Evolutionary conservation across 2,888 invertebrate species (phyloP).

Genomic region (Lepidonotus clava): DNA sequence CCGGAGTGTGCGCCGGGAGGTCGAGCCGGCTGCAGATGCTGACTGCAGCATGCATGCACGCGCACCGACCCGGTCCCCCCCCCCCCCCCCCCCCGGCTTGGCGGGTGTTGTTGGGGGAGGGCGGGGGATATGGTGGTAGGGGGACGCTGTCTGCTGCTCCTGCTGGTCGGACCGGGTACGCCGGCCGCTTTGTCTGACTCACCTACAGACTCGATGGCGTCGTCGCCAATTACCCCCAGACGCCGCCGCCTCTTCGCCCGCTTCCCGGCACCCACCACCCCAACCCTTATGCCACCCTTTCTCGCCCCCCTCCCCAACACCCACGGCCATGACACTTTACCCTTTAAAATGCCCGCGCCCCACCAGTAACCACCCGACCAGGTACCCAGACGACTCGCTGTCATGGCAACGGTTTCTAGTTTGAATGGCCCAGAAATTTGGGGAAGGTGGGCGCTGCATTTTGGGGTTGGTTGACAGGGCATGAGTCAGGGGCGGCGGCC

Average conservation of each 20-base stretch:
- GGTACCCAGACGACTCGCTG: conserved; percentile 9
- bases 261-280: too few species aligned
- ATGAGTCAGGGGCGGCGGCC: background rate
- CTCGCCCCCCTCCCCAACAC: background rate
- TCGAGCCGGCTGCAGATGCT: too few species aligned
- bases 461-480: background rate
- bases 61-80: background rate
- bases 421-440: background rate
- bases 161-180: background rate
- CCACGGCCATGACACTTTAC: background rate
- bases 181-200: conserved; percentile 1
- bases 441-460: background rate
- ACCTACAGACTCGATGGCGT: conserved; percentile 6
- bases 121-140: background rate
- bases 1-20: too few species aligned
- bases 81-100: background rate
- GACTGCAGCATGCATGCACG: background rate
- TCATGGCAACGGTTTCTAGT: background rate
- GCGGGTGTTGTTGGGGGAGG: background rate
- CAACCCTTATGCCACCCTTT: background rate
- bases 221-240: conserved; percentile 6
- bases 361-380: background rate
- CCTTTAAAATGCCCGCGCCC: too few species aligned
- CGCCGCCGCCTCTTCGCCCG: too few species aligned
- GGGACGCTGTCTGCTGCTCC: conserved; percentile 1